A percentile compares a stretch with the other conserved stretches of the same genome.
Evolutionary conservation across 2,797 vertebrate genomes (phyloP).

Genomic region (Catostomus latipinnis): DNA sequence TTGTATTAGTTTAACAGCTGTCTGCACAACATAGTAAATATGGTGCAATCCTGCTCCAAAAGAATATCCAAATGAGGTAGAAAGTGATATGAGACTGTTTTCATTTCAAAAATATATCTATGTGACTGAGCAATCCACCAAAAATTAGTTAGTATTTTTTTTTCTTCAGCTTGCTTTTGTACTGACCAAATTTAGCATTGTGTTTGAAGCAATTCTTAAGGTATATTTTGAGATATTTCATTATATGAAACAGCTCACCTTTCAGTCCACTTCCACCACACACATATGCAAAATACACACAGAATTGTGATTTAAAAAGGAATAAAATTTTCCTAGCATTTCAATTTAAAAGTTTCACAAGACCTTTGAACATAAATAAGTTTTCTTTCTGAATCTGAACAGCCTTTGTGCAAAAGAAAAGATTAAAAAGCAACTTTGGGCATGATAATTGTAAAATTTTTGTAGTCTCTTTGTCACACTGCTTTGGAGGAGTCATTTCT

Average conservation of each 20-base stretch:
- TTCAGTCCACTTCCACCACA: background rate
- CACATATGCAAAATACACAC: background rate
- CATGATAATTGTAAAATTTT: background rate
- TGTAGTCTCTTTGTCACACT: background rate
- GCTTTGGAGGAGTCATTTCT: background rate
- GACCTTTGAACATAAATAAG: background rate
- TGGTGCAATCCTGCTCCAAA: conserved; percentile 8
- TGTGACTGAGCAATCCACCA: background rate
- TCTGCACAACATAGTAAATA: conserved; percentile 21
- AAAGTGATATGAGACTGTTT: background rate
- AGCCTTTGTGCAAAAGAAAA: background rate
- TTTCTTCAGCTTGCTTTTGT: background rate
- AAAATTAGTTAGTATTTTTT: background rate
- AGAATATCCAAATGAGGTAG: background rate
- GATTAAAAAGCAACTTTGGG: background rate
- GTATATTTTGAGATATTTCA: background rate
- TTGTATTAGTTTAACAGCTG: conserved; percentile 47
- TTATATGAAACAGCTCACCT: background rate
- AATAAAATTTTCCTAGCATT: background rate
- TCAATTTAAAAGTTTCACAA: conserved; percentile 1
- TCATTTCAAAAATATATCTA: background rate
- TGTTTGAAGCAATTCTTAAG: background rate
- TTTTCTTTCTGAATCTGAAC: background rate
- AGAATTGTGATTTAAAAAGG: background rate
- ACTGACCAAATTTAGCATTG: background rate